phyloP scores from a whole-genome alignment of 2,888 invertebrate species.

The Drosophila ustulata region DNA sequence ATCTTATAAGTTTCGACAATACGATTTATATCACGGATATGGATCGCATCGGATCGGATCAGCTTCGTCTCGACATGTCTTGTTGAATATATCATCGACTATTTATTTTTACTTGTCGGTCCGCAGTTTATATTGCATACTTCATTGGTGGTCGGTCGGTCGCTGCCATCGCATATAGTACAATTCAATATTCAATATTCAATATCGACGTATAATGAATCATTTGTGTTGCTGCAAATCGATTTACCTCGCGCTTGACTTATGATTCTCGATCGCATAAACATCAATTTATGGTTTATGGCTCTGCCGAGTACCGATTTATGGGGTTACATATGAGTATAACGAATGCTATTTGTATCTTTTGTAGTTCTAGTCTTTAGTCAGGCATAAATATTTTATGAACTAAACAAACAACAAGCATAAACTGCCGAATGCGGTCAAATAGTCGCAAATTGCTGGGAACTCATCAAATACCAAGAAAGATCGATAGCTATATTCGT shows the following conservation, averaged over 20 bases:
- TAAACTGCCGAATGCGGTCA: conserved; percentile 30
- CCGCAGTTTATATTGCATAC: conserved; percentile 78
- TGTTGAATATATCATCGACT: conserved; percentile 21
- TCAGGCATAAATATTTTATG: conserved; percentile 31
- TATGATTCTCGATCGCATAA: conserved; percentile 52
- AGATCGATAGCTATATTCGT: no score
- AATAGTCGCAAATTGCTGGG: conserved; percentile 7
- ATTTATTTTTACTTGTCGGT: conserved; percentile 72
- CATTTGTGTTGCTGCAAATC: conserved; percentile 24
- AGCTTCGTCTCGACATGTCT: conserved; percentile 2
- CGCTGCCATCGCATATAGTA: conserved; percentile 3
- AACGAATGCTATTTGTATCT: conserved; percentile 36
- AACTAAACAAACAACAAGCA: conserved; percentile 25
- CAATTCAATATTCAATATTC: conserved; percentile 11
- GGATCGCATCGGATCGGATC: conserved; percentile 37
- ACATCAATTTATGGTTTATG: conserved; percentile 27
- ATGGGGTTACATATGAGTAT: conserved; percentile 20
- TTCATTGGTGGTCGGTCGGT: conserved; percentile 68
- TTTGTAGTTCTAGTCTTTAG: conserved; percentile 21
- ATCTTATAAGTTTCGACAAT: conserved; percentile 69
- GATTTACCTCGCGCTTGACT: conserved; percentile 38
- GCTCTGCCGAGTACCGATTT: conserved; percentile 4
- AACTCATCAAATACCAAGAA: neutral
- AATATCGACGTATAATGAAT: conserved; percentile 41
- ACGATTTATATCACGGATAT: conserved; percentile 69